A percentile compares a stretch with the other conserved stretches of the same genome.
These are phyloP conservation scores for Takifugu bimaculatus DNA, from an alignment of 2,113 vertebrate genomes.

Conservation along the genomic window DNA sequence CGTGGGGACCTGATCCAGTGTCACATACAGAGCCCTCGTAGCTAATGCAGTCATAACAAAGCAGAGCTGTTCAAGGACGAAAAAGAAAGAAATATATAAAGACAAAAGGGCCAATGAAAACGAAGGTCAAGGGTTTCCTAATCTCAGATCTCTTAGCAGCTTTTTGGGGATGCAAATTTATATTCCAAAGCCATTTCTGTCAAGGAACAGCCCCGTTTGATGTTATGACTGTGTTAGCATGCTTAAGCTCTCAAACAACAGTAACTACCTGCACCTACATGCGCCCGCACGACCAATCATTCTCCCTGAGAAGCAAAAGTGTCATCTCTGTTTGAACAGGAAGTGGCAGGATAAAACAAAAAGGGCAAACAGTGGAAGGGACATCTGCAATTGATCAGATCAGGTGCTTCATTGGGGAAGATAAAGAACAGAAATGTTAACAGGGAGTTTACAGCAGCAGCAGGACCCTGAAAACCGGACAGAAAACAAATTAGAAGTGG, in stretches of 20 bases:
- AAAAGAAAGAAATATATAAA: constrained; percentile 56
- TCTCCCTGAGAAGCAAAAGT: constrained; percentile 34
- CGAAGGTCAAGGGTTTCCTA: constrained; percentile 41
- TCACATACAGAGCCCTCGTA: constrained; percentile 72
- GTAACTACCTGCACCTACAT: constrained; percentile 48
- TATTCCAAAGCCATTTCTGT: constrained; percentile 32
- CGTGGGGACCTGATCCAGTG: constrained; percentile 69
- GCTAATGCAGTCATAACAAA: constrained; percentile 83
- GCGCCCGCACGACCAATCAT: constrained; percentile 46
- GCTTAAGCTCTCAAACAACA: constrained; percentile 45
- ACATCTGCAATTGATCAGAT: constrained; percentile 48
- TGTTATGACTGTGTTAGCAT: constrained; percentile 71
- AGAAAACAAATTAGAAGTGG: constrained; percentile 47
- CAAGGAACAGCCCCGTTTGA: constrained; percentile 72
- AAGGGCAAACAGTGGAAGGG: constrained; percentile 35
- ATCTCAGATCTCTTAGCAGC: constrained; percentile 13
- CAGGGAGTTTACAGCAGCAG: constrained; percentile 32
- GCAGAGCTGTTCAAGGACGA: constrained; percentile 77
- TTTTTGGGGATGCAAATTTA: constrained; percentile 25
- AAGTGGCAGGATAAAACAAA: constrained; percentile 27
- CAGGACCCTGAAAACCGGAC: constrained; percentile 27
- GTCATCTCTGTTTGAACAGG: constrained; percentile 44
- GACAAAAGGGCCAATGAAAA: constrained; percentile 48
- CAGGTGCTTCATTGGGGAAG: constrained; percentile 24
- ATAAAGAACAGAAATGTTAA: constrained; percentile 10